A percentile compares a stretch with the other conserved stretches of the same genome.
These are phyloP conservation scores for Psilopogon haemacephalus DNA, from an alignment of 2,113 vertebrate species.

Conservation along the genomic window DNA sequence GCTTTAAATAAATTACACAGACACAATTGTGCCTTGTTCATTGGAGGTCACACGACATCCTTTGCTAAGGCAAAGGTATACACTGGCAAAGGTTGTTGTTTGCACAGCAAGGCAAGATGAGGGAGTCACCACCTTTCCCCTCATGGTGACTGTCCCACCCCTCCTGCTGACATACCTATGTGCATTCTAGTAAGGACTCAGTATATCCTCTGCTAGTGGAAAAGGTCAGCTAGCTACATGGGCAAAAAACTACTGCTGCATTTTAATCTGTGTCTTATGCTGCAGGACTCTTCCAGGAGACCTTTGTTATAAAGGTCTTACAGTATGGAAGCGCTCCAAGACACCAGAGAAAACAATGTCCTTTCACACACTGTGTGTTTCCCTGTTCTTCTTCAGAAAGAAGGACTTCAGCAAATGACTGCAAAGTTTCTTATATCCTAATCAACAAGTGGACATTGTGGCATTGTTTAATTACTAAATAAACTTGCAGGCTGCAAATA, in stretches of 20 bases:
- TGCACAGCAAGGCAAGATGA: neutral
- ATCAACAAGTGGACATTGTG: neutral
- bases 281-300: neutral
- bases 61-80: neutral
- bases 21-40: neutral
- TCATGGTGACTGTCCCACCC: rapidly evolving
- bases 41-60: neutral
- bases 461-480: constrained; percentile 34
- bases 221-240: neutral
- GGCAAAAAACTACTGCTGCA: neutral
- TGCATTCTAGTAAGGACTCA: neutral
- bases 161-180: neutral
- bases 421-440: neutral
- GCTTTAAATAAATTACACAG: neutral
- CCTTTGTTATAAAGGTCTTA: neutral
- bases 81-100: rapidly evolving
- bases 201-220: neutral
- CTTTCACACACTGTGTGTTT: neutral
- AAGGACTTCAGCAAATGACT: neutral
- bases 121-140: neutral
- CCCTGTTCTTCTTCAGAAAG: neutral
- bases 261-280: neutral
- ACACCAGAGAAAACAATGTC: neutral
- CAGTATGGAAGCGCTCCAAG: neutral
- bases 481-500: neutral